Evolutionary conservation across 2,888 invertebrate species (phyloP).

Genomic region (Drosophila affinis): DNA sequence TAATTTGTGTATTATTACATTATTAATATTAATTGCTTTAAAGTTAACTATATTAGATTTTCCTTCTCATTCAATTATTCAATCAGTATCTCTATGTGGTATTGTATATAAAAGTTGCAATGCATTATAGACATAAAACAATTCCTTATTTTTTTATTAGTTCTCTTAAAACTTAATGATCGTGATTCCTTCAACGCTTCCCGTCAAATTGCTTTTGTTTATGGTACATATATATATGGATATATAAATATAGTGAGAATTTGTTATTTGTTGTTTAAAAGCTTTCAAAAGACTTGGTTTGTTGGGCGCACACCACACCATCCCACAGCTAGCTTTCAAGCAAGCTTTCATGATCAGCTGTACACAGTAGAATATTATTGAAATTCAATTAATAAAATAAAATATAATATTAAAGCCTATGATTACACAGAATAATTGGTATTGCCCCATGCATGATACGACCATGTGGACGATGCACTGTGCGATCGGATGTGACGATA

Average conservation of each 20-base stretch:
- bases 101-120: constrained; percentile 50
- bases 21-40: constrained; percentile 44
- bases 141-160: constrained; percentile 22
- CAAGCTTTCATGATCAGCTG: constrained; percentile 43
- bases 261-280: constrained; percentile 64
- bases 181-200: constrained; percentile 7
- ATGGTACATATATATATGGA: constrained; percentile 41
- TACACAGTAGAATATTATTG: constrained; percentile 35
- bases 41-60: constrained; percentile 60
- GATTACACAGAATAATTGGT: constrained; percentile 59
- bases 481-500: constrained; percentile 44
- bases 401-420: constrained; percentile 56
- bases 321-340: constrained; percentile 6
- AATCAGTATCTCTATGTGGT: constrained; percentile 21
- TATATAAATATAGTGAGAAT: constrained; percentile 71
- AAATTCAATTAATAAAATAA: constrained; percentile 40
- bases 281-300: constrained; percentile 62
- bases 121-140: constrained; percentile 50
- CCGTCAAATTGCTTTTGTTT: constrained; percentile 36
- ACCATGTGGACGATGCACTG: constrained; percentile 45
- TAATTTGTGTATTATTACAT: constrained; percentile 45
- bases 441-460: constrained; percentile 37
- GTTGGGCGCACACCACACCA: constrained; percentile 27
- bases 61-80: constrained; percentile 27
- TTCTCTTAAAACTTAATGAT: constrained; percentile 5